Conservation (phyloP, 2,113 vertebrate genomes). For the Serilophus lunatus region DNA sequence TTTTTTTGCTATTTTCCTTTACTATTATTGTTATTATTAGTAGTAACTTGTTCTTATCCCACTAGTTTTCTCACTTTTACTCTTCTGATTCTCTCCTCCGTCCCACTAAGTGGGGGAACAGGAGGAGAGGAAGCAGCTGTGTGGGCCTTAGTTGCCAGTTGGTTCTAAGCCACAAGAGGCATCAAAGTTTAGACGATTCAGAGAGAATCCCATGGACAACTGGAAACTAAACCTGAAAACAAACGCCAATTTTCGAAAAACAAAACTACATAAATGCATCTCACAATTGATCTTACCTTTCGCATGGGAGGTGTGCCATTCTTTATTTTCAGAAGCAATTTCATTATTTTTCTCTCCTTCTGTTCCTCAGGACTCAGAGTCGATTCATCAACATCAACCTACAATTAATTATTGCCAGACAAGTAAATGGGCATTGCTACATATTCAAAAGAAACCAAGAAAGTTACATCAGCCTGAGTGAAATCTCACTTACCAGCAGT, state of each 20-base stretch:
- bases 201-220: background rate
- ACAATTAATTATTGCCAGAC: background rate
- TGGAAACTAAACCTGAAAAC: background rate
- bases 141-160: background rate
- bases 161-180: background rate
- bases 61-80: no score
- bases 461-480: background rate
- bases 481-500: constrained; percentile 81
- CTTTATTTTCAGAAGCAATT: constrained; percentile 96
- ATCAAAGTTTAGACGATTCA: background rate
- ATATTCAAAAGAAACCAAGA: background rate
- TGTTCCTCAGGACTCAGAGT: constrained; percentile 97
- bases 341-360: constrained; percentile 99
- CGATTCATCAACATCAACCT: constrained; percentile 99
- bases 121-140: background rate
- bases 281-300: constrained; percentile 76
- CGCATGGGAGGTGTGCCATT: constrained; percentile 99
- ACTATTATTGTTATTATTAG: background rate
- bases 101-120: accelerated
- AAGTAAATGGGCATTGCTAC: background rate
- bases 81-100: background rate
- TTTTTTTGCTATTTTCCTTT: background rate
- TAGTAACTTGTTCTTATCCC: background rate
- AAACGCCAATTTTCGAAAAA: background rate
- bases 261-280: accelerated